phyloP scores from a whole-genome alignment of 2,797 vertebrate species.

The Erithacus rubecula region DNA sequence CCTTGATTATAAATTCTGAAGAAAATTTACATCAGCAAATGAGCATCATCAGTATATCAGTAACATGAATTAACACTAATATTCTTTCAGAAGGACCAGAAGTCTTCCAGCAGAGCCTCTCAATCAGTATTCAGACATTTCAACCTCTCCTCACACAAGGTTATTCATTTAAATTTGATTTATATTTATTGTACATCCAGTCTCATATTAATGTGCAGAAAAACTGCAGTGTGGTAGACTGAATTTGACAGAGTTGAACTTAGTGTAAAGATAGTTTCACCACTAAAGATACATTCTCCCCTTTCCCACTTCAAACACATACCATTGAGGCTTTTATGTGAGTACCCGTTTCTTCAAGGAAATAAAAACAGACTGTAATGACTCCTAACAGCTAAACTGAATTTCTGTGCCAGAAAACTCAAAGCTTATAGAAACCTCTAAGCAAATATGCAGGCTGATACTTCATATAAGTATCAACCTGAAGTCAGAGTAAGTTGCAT shows the following conservation, averaged over 20 bases:
- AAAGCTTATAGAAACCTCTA: background rate
- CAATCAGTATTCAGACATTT: background rate
- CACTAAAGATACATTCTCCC: background rate
- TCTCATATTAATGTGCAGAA: background rate
- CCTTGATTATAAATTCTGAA: background rate
- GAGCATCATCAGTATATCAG: background rate
- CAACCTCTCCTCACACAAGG: background rate
- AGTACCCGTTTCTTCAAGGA: background rate
- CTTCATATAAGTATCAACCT: rapidly evolving
- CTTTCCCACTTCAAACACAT: background rate
- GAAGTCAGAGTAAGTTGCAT: background rate
- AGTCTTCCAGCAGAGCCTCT: background rate
- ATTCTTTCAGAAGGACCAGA: background rate
- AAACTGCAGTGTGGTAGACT: background rate
- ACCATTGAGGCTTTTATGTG: background rate
- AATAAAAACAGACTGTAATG: background rate
- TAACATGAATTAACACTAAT: background rate
- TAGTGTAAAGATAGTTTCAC: background rate
- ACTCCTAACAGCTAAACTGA: background rate
- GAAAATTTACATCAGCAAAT: background rate
- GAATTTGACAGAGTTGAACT: background rate
- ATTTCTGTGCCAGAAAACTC: background rate
- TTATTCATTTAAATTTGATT: background rate
- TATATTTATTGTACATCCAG: background rate
- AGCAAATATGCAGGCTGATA: rapidly evolving